phyloP scores from a whole-genome alignment of 2,797 vertebrate species.

The Eleutherodactylus coqui region DNA sequence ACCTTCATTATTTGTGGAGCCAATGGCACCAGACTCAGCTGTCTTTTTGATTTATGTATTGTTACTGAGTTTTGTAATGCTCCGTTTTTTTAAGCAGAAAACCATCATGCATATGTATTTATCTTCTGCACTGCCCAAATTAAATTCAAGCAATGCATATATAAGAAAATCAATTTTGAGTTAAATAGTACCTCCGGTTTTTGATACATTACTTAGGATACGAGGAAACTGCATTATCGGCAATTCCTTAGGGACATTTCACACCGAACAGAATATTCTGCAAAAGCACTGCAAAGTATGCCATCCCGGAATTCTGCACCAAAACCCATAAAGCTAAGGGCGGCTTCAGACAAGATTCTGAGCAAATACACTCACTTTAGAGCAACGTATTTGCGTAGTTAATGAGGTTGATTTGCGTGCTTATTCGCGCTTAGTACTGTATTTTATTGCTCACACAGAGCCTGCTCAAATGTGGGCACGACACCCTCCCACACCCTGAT shows the following conservation, averaged over 20 bases:
- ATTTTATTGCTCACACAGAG: too few species aligned
- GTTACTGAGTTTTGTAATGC: constrained; percentile 15
- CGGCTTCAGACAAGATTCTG: too few species aligned
- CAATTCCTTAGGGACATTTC: not conserved
- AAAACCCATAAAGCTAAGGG: too few species aligned
- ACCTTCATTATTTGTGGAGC: not conserved
- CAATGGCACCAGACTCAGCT: constrained; percentile 22
- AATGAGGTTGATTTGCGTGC: too few species aligned
- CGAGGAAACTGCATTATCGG: not conserved
- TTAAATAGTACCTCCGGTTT: not conserved
- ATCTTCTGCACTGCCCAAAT: not conserved
- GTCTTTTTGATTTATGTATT: constrained; percentile 30
- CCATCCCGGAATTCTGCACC: too few species aligned
- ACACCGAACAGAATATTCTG: too few species aligned
- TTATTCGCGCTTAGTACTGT: too few species aligned
- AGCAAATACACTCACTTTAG: too few species aligned
- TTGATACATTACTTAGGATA: not conserved
- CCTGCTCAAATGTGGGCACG: too few species aligned
- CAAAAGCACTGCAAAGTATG: too few species aligned
- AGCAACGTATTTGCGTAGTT: too few species aligned
- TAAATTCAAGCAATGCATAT: not conserved
- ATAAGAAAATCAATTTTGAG: not conserved
- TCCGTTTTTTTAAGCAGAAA: not conserved
- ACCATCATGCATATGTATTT: constrained; percentile 3
- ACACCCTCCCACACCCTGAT: too few species aligned